Base-by-base conservation (phyloP, 2,888 invertebrate genomes). In the Dryadula phaetusa region DNA sequence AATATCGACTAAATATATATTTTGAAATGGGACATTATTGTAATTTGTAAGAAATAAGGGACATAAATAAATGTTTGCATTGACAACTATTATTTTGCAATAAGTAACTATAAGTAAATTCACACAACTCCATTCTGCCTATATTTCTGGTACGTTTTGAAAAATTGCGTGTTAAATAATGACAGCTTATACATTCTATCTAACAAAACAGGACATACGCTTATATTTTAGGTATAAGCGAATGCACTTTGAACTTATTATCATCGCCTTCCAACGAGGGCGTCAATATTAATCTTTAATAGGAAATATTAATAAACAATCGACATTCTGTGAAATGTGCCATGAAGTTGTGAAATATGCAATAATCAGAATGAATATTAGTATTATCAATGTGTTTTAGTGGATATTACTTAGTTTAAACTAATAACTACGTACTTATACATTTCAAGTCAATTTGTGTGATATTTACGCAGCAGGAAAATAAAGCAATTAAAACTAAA, bases 211-310 rank as follows among this genome's bases (percentile, higher is more conserved):
- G 8, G n/a, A 16, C 3, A 18, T 10, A 32, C 8, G 10, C 16
- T 12, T 32, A 18, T 32, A 52, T 52, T 52, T 52, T 32, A 10
- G 16, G 28, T 16, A 16, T 52, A 16, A 32, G 16, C 10, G 2
- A 16, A 16, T 32, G 32, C 28, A 52, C 52, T 52, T 52, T 52
- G 52, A 52, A 52, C 52, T 5, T 32, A 5, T 52, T 52, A 52
- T 52, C 52, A 12, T 52, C 10, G 52, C 25, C 6, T n/a, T 52
- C 16, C 16, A 52, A 7, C 28, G 16, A 10, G 5, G 16, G 10
- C 28, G 28, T 52, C 28, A 16, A 16, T 16, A 28, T n/a, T n/a
- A n/a, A 16, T 28, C 3, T n/a, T 28, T 52, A 16, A 16, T 28
- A 10, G 10, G 22, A 47, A 28, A 4, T 32, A 10, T n/a, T 25